Evolutionary conservation across 2,797 vertebrate species (phyloP).

Genomic region (Champsocephalus esox): DNA sequence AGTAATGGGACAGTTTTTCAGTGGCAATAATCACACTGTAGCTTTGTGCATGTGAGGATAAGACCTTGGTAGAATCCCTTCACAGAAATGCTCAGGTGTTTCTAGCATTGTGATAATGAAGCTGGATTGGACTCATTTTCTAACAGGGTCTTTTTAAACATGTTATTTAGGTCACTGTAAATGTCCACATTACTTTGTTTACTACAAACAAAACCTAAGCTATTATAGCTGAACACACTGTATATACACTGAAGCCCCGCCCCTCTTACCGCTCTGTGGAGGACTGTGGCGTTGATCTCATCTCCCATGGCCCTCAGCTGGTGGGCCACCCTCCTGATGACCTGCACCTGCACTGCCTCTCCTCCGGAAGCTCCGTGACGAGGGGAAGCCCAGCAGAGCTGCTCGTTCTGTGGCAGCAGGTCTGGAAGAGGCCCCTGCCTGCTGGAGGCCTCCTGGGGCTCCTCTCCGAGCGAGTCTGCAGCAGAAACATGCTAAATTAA

Average conservation of each 20-base stretch:
- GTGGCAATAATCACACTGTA: too few species aligned
- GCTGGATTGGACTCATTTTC: too few species aligned
- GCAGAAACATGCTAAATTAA: not conserved
- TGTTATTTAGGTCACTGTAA: not conserved
- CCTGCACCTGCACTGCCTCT: slow-evolving; percentile 54
- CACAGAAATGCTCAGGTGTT: not conserved
- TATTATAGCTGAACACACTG: not conserved
- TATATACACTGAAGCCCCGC: not conserved
- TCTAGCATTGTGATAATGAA: not conserved
- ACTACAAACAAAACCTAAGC: not conserved
- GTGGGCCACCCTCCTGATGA: slow-evolving; percentile 68
- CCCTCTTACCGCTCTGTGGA: slow-evolving; percentile 78
- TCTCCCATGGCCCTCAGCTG: slow-evolving; percentile 83
- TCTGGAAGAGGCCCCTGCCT: slow-evolving; percentile 63
- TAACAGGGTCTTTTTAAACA: too few species aligned
- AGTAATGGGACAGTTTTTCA: too few species aligned
- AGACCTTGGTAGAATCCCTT: too few species aligned
- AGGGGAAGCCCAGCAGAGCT: slow-evolving; percentile 26
- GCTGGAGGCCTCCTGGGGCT: slow-evolving; percentile 35
- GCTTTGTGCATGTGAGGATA: too few species aligned
- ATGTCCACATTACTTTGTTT: not conserved
- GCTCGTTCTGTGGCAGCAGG: slow-evolving; percentile 69
- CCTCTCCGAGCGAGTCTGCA: slow-evolving; percentile 52
- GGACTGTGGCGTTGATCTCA: slow-evolving; percentile 71
- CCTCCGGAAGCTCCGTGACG: slow-evolving; percentile 39